Evolutionary conservation across 2,113 vertebrate species (phyloP).

Genomic region (Orycteropus afer): DNA sequence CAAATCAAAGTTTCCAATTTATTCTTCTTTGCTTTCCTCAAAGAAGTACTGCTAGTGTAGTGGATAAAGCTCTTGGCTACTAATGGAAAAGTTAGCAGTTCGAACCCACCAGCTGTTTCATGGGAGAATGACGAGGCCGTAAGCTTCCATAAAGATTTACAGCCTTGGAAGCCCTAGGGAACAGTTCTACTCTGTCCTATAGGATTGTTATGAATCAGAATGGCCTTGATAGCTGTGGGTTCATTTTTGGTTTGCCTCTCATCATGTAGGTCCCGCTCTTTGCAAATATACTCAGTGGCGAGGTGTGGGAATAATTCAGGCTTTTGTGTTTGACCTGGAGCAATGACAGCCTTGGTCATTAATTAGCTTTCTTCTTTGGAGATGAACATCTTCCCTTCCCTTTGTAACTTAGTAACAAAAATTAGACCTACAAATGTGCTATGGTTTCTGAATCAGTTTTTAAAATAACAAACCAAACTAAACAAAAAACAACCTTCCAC

Average conservation of each 20-base stretch:
- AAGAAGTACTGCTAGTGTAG: neutral
- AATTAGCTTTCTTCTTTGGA: slow-evolving; percentile 30
- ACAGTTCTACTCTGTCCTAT: neutral
- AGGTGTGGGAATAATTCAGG: neutral
- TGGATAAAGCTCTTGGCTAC: neutral
- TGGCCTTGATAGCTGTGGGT: neutral
- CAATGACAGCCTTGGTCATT: neutral
- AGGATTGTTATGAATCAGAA: neutral
- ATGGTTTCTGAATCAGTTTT: slow-evolving; percentile 30
- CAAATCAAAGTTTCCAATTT: neutral
- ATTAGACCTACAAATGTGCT: neutral
- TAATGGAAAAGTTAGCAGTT: too few relatives aligned
- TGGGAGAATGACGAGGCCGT: neutral
- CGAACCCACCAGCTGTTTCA: too few relatives aligned
- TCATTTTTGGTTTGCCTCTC: neutral
- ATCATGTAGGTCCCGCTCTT: neutral
- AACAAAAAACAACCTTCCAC: neutral
- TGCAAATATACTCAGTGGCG: neutral
- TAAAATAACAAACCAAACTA: neutral
- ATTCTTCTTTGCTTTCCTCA: neutral
- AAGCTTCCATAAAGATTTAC: neutral
- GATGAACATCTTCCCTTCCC: slow-evolving; percentile 30
- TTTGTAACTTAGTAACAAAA: slow-evolving; percentile 37
- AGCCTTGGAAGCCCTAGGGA: neutral
- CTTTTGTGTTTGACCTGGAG: neutral